Conservation (phyloP, 2,888 invertebrate genomes). For the Octonoba sinensis region DNA sequence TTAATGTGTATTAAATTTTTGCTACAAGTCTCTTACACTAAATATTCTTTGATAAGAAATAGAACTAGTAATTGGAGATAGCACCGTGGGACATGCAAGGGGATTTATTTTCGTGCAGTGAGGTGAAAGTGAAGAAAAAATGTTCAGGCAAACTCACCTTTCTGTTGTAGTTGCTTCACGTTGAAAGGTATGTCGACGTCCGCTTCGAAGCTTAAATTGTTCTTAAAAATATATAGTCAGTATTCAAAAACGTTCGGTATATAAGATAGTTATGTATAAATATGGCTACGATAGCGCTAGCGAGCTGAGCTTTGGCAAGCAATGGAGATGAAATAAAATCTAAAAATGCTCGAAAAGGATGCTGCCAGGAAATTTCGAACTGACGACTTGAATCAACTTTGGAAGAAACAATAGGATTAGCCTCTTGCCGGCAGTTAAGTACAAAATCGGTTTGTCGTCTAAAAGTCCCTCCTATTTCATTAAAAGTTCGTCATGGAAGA, state of each 20-base stretch:
- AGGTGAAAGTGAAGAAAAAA: constrained; percentile 9
- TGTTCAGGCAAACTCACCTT: constrained; percentile 33
- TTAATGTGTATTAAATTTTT: no score
- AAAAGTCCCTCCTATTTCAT: no score
- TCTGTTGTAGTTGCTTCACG: constrained; percentile 63
- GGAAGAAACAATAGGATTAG: no score
- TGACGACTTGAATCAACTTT: no score
- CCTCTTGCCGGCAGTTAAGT: no score
- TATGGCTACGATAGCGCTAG: constrained; percentile 53
- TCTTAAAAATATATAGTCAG: constrained; percentile 56
- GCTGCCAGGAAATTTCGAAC: constrained; percentile 22
- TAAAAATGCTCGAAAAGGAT: constrained; percentile 50
- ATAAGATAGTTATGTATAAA: constrained; percentile 54
- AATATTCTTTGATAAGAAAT: no score
- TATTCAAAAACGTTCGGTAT: constrained; percentile 60
- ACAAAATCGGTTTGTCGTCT: no score
- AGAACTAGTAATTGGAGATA: no score
- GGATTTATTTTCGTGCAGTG: not conserved
- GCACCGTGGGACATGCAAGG: no score
- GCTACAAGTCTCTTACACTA: no score
- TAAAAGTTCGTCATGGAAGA: no score
- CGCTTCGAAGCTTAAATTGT: constrained; percentile 34
- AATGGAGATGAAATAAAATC: constrained; percentile 36
- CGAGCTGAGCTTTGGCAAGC: constrained; percentile 50
- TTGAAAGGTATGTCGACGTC: constrained; percentile 48